Percentiles rank a stretch among this genome's conserved stretches.
phyloP scores from a whole-genome alignment of 2,113 vertebrate genomes.

The Nipponia nippon region DNA sequence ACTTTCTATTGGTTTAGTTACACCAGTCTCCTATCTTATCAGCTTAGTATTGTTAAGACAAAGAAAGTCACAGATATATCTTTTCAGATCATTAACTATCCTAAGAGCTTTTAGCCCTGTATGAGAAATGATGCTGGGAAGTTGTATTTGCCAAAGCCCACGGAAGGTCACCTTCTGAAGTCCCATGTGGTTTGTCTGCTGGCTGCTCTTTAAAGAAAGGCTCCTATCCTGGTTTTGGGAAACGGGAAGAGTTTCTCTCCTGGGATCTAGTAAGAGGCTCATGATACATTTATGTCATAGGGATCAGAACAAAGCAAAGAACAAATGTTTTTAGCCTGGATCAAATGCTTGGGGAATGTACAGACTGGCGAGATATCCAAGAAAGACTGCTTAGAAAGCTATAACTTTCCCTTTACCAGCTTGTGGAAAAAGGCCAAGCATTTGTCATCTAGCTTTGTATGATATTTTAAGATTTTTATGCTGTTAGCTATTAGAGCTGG shows the following conservation, averaged over 20 bases:
- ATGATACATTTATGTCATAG: not conserved
- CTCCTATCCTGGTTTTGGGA: not conserved
- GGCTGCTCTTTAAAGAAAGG: not conserved
- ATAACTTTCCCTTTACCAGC: not conserved
- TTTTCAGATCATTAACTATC: not conserved
- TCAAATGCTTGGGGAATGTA: not conserved
- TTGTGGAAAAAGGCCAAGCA: not conserved
- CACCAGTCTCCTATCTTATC: not conserved
- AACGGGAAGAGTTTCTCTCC: not conserved
- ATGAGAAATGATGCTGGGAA: not conserved
- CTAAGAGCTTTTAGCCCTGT: not conserved
- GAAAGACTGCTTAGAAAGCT: not conserved
- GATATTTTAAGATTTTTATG: not conserved
- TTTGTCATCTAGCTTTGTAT: not conserved
- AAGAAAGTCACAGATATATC: not conserved
- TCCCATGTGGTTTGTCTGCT: not conserved
- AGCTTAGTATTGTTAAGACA: not conserved
- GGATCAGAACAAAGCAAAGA: constrained; percentile 18
- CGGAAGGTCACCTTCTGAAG: not conserved
- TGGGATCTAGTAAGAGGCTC: not conserved
- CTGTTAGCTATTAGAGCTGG: not conserved
- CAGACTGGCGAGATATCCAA: not conserved
- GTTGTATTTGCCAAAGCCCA: not conserved
- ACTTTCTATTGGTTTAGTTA: not conserved
- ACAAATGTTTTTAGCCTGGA: not conserved